Base-by-base conservation (phyloP, 2,888 invertebrate species). In the Dryocosmus kuriphilus region DNA sequence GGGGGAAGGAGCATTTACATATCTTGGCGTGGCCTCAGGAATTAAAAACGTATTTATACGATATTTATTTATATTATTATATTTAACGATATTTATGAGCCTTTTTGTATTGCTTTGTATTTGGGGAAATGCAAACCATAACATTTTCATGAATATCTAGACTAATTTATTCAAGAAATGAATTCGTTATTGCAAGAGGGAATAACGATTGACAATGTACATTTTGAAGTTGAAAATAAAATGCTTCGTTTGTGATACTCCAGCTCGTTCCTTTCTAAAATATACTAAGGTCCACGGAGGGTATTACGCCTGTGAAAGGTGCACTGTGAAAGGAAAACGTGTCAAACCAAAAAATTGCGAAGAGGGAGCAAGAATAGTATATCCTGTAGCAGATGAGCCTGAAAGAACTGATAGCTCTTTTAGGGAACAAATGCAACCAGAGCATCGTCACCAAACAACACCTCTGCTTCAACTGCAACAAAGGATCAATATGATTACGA, bases 261-360 rank as follows among this genome's bases (percentile, higher is more conserved):
- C 77, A 7, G 74, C 77, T 41, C 77, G 63, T 19, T n/a, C 74
- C n/a, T 27, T 62, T 35, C 22, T 74, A 6, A 77, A 74, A 41
- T 77, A 74, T 57, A 77, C 65, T 8, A 77, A 41, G 30, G 41
- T 41, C 16, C 77, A 46, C 35, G 71, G 51, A 11, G 74, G 51
- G n/a, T n/a, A n/a, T n/a, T n/a, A n/a, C n/a, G n/a, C n/a, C n/a
- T n/a, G n/a, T n/a, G n/a, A n/a, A n/a, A 24, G 2, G n/a, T 60
- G 3, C n/a, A 60, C 74, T 74, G 74, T 22, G 74, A 67, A 22
- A 30, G 77, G 74, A 1, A 41, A 77, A 19, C 11, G 74, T 14
- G 60, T 22, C 6, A 51, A 77, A 0, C 55, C 32, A 7, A 32
- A 22, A 55, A 63, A 63, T 63, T 22, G 8, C 19, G 27, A n/a